Evolutionary conservation across 2,113 vertebrate genomes (phyloP).

Genomic region (Xenus cinereus): DNA sequence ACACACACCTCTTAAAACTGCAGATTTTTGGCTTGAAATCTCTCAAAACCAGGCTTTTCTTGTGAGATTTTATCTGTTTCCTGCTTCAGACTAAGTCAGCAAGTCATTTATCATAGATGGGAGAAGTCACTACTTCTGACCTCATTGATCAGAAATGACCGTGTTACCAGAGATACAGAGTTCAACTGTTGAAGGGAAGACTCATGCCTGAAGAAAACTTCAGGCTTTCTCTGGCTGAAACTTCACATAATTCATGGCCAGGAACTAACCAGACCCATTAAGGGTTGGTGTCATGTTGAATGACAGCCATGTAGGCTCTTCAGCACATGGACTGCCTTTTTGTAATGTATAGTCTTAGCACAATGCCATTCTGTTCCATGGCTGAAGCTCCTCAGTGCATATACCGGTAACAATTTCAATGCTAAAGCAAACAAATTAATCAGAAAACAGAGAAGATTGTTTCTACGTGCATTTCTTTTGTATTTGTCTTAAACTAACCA

Average conservation of each 20-base stretch:
- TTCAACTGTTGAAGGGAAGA: background rate
- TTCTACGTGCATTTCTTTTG: background rate
- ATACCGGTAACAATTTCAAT: background rate
- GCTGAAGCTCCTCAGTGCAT: background rate
- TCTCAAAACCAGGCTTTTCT: background rate
- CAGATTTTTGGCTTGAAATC: background rate
- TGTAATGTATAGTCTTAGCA: background rate
- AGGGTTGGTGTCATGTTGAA: background rate
- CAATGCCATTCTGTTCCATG: rapidly evolving
- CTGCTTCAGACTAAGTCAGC: background rate
- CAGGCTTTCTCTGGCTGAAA: background rate
- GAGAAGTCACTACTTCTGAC: background rate
- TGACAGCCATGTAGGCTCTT: background rate
- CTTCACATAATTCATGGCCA: background rate
- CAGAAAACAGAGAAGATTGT: background rate
- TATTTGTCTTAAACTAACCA: background rate
- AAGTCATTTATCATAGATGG: background rate
- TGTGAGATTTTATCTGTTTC: background rate
- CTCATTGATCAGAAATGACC: background rate
- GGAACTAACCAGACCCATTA: background rate
- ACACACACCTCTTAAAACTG: background rate
- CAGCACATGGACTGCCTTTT: background rate
- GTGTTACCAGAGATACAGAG: background rate
- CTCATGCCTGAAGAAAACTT: background rate
- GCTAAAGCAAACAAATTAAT: background rate